A percentile compares a stretch with the other conserved stretches of the same genome.
These are phyloP conservation scores for Scartelaos histophorus DNA, from an alignment of 2,113 vertebrate genomes.

Conservation along the genomic window DNA sequence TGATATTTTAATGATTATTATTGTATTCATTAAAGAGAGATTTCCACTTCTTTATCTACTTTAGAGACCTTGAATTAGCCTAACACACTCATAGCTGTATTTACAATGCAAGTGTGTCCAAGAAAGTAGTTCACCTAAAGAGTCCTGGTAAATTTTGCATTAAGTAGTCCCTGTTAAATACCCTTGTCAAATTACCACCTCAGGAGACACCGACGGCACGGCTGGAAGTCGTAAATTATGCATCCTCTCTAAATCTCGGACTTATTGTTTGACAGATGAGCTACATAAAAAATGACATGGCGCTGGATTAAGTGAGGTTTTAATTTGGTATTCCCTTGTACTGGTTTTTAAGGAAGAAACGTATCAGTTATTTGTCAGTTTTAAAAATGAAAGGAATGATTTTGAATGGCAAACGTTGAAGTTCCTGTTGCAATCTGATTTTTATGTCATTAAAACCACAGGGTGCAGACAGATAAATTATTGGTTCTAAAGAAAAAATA, in stretches of 20 bases:
- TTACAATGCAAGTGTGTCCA: conserved; percentile 29
- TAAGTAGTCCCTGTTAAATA: conserved; percentile 33
- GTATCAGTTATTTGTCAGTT: background rate
- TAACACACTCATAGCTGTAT: conserved; percentile 31
- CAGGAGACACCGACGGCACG: conserved; percentile 16
- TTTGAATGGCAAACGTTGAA: too few species aligned
- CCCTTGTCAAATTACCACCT: conserved; percentile 43
- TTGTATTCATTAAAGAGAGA: conserved; percentile 24
- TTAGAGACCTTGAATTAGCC: conserved; percentile 36
- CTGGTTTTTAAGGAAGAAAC: background rate
- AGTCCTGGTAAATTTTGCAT: conserved; percentile 31
- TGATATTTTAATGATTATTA: conserved; percentile 14
- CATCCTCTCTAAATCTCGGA: background rate
- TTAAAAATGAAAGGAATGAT: background rate
- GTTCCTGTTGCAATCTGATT: too few species aligned
- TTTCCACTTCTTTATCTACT: conserved; percentile 10
- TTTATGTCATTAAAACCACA: too few species aligned
- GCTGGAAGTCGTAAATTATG: conserved; percentile 24
- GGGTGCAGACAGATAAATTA: too few species aligned
- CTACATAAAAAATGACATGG: background rate
- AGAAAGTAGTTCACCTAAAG: conserved; percentile 28
- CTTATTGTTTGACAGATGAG: conserved; percentile 17
- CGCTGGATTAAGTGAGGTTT: background rate
- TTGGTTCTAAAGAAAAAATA: too few species aligned
- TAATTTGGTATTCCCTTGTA: background rate